Percentiles rank a stretch among this genome's conserved stretches.
Evolutionary conservation across 2,888 invertebrate genomes (phyloP).

Genomic region (Agelastica alni): DNA sequence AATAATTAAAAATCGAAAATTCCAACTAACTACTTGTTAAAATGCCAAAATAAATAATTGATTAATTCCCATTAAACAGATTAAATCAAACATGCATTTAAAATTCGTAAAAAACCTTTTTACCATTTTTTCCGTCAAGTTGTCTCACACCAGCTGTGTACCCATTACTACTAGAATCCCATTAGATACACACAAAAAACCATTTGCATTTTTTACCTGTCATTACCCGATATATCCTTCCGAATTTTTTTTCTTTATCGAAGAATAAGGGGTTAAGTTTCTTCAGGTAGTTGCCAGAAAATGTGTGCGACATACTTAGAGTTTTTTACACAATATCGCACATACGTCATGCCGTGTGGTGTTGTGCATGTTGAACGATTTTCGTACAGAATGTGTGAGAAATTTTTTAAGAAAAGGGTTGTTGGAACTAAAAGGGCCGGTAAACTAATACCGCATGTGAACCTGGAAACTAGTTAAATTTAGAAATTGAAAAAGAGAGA

Average conservation of each 20-base stretch:
- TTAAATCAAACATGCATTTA: too few species aligned
- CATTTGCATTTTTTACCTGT: slow-evolving; percentile 40
- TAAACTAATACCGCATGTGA: too few species aligned
- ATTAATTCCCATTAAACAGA: too few species aligned
- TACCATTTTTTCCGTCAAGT: not conserved
- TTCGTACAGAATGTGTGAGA: slow-evolving; percentile 4
- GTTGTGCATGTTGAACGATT: slow-evolving; percentile 4
- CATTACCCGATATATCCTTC: slow-evolving; percentile 30
- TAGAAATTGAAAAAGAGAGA: too few species aligned
- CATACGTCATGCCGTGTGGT: slow-evolving; percentile 28
- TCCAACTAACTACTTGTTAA: too few species aligned
- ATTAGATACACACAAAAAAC: slow-evolving; percentile 19
- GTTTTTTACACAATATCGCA: slow-evolving; percentile 31
- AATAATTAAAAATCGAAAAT: too few species aligned
- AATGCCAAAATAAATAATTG: too few species aligned
- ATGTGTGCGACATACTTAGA: slow-evolving; percentile 38
- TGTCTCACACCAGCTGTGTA: slow-evolving; percentile 1
- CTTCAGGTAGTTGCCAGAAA: slow-evolving; percentile 29
- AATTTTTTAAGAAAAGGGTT: slow-evolving; percentile 7
- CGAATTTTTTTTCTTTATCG: slow-evolving; percentile 26
- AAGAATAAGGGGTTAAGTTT: slow-evolving; percentile 36
- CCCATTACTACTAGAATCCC: not conserved
- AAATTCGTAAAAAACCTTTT: too few species aligned
- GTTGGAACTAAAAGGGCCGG: too few species aligned
- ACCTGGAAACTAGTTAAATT: too few species aligned